Evolutionary conservation across 2,113 vertebrate species (phyloP).

Genomic region (Cebus imitator): DNA sequence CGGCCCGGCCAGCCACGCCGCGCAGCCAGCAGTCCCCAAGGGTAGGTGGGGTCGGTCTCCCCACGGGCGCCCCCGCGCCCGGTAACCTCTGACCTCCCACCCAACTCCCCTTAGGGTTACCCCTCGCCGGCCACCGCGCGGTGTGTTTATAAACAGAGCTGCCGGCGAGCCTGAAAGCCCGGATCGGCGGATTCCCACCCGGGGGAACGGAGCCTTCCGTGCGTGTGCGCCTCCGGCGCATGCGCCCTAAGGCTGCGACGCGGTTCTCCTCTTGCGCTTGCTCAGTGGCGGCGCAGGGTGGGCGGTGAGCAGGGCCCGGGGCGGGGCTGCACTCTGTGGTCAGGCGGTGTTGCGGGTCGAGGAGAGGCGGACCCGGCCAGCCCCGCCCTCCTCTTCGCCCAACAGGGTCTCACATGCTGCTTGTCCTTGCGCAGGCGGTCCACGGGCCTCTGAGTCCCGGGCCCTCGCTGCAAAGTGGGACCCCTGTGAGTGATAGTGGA

Average conservation of each 20-base stretch:
- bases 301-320: too few species aligned
- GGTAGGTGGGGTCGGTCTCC: background rate
- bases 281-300: background rate
- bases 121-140: background rate
- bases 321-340: background rate
- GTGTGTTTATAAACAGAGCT: constrained; percentile 80
- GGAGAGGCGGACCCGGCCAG: too few species aligned
- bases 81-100: constrained; percentile 48
- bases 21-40: background rate
- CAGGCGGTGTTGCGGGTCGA: rapidly evolving
- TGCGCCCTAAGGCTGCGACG: background rate
- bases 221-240: background rate
- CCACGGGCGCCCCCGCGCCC: rapidly evolving
- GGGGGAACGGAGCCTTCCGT: background rate
- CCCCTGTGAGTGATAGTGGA: too few species aligned
- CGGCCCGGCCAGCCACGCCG: background rate
- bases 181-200: background rate
- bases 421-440: background rate
- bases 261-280: background rate
- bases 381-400: too few species aligned
- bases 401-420: background rate
- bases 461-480: too few species aligned
- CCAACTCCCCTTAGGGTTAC: constrained; percentile 23
- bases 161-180: constrained; percentile 57
- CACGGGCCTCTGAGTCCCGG: background rate